Conservation (phyloP, 1,140 invertebrate genomes). For the Physella acuta region DNA sequence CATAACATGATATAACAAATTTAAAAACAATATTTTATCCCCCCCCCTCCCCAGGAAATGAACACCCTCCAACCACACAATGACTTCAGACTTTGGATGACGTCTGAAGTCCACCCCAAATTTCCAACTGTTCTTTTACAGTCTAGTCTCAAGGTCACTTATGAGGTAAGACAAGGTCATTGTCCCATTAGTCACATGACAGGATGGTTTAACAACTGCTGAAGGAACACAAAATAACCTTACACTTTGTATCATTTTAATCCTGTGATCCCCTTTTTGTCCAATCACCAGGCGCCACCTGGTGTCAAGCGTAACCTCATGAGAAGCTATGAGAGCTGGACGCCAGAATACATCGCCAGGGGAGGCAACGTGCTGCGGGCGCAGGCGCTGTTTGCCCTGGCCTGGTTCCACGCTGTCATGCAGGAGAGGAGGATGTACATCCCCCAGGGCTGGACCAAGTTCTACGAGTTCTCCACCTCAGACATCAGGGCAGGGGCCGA, state of each 20-base stretch:
- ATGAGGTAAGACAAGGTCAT: conserved; percentile 78
- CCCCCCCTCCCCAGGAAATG: conserved; percentile 61
- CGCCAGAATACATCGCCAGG: conserved; percentile 61
- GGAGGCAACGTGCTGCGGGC: conserved; percentile 60
- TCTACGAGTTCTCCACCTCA: conserved; percentile 85
- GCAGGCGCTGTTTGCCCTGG: conserved; percentile 70
- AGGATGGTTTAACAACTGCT: too few species aligned
- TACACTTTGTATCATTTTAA: too few species aligned
- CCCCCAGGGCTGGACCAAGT: conserved; percentile 84
- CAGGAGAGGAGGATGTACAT: conserved; percentile 86
- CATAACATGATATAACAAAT: neutral
- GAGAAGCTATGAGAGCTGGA: conserved; percentile 67
- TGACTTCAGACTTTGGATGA: conserved; percentile 77
- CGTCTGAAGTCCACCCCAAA: conserved; percentile 70
- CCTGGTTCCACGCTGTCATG: conserved; percentile 83
- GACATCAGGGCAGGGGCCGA: conserved; percentile 79
- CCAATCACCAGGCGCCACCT: conserved; percentile 65
- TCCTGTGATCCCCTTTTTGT: neutral
- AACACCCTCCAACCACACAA: conserved; percentile 66
- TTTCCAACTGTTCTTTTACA: conserved; percentile 71
- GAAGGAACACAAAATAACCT: too few species aligned
- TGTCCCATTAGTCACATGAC: too few species aligned
- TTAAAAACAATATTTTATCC: neutral
- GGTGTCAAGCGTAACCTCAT: conserved; percentile 70
- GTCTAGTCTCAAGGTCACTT: conserved; percentile 78